Percentiles rank a stretch among this genome's conserved stretches.
These are phyloP conservation scores for Herminia tarsipennalis DNA, from an alignment of 2,888 invertebrate genomes.

Conservation along the genomic window DNA sequence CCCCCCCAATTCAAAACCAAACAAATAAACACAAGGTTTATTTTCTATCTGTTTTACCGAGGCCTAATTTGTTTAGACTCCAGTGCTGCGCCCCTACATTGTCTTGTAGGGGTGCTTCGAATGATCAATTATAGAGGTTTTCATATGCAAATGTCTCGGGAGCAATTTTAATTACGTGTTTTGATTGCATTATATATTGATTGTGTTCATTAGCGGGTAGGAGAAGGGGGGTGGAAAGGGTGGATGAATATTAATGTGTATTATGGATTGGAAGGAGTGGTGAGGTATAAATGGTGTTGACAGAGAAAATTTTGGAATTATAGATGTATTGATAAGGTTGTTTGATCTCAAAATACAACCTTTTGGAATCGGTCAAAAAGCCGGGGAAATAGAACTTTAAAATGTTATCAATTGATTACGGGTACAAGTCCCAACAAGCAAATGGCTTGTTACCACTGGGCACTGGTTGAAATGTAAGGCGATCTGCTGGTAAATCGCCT, in stretches of 20 bases:
- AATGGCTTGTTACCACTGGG: no score
- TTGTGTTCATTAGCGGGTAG: conserved; percentile 65
- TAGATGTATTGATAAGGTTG: no score
- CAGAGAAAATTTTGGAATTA: no score
- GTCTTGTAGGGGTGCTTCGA: conserved; percentile 56
- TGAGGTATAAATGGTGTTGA: no score
- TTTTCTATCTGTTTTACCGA: conserved; percentile 42
- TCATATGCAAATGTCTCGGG: conserved; percentile 82
- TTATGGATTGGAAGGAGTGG: conserved; percentile 25
- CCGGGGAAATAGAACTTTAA: no score
- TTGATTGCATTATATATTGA: conserved; percentile 81
- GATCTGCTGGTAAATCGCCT: no score
- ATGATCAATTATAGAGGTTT: conserved; percentile 82
- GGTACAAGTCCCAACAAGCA: no score
- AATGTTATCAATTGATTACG: no score
- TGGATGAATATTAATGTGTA: conserved; percentile 56
- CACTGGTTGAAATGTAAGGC: no score
- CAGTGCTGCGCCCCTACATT: conserved; percentile 44
- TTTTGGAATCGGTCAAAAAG: no score
- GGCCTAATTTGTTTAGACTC: conserved; percentile 65
- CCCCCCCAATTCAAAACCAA: conserved; percentile 1
- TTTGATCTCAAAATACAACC: no score
- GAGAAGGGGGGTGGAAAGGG: conserved; percentile 34
- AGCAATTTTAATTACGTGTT: conserved; percentile 80
- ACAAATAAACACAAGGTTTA: conserved; percentile 30